phyloP scores from a whole-genome alignment of 2,113 vertebrate species.

The Chamaetylas fuelleborni region DNA sequence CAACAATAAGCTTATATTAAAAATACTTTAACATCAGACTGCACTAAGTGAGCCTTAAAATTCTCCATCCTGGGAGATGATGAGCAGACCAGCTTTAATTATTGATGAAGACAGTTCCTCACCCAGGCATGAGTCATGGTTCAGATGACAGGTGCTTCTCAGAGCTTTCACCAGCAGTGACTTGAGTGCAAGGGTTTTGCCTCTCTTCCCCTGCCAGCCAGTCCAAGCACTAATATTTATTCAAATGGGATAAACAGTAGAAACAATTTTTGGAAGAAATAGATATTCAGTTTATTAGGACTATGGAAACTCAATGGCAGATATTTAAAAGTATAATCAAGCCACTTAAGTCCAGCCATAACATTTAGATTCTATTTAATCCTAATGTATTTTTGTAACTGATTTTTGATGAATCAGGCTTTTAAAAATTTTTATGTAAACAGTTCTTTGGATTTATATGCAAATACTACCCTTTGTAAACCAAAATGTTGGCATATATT shows the following conservation, averaged over 20 bases:
- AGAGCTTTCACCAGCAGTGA: neutral
- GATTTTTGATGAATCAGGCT: conserved; percentile 14
- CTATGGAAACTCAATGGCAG: neutral
- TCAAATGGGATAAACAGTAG: neutral
- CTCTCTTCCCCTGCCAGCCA: neutral
- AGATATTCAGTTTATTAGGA: conserved; percentile 12
- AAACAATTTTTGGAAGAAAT: neutral
- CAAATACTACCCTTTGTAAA: conserved; percentile 5
- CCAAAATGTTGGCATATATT: neutral
- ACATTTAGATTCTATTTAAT: conserved; percentile 49
- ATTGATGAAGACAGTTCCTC: neutral
- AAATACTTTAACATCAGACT: neutral
- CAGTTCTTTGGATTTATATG: conserved; percentile 14
- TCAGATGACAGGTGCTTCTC: neutral
- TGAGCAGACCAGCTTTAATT: neutral
- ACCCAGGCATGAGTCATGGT: accelerated
- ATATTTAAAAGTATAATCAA: conserved; percentile 33
- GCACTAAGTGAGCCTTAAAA: neutral
- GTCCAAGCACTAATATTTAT: conserved; percentile 30
- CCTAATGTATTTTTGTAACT: conserved; percentile 20
- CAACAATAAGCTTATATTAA: neutral
- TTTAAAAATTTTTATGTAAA: neutral
- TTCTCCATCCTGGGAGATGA: neutral
- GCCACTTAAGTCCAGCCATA: conserved; percentile 36
- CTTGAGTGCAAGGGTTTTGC: neutral